Conservation (phyloP, 2,113 vertebrate species). For the Spilogale gracilis region DNA sequence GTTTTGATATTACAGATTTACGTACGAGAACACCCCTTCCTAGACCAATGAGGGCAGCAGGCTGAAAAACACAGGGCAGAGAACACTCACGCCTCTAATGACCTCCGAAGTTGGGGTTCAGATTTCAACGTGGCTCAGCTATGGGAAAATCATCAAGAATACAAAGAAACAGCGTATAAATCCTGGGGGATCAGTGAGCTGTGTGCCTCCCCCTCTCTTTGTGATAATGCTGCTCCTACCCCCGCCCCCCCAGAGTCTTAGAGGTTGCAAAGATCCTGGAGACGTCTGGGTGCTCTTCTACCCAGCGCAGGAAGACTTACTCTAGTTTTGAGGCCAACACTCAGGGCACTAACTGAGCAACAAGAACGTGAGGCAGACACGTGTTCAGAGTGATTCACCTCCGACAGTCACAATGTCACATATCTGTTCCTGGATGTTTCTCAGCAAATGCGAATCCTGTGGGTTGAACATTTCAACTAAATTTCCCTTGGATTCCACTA, state of each 20-base stretch:
- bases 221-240: not conserved
- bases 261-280: not conserved
- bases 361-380: not conserved
- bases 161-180: fast-evolving
- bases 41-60: not conserved
- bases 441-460: not conserved
- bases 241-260: not conserved
- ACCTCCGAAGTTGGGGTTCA: not conserved
- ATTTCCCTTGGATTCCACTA: not conserved
- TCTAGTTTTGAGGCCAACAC: too few species aligned
- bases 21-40: not conserved
- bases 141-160: not conserved
- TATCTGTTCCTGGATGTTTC: not conserved
- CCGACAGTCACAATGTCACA: fast-evolving
- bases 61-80: not conserved
- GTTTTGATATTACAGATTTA: not conserved
- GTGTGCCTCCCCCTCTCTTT: fast-evolving
- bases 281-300: not conserved
- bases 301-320: not conserved
- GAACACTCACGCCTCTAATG: too few species aligned
- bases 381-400: fast-evolving
- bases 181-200: not conserved
- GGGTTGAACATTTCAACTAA: not conserved
- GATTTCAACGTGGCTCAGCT: not conserved
- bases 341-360: too few species aligned